Evolutionary conservation across 2,888 invertebrate genomes (phyloP).

Genomic region (Scelioninae gen. 1): DNA sequence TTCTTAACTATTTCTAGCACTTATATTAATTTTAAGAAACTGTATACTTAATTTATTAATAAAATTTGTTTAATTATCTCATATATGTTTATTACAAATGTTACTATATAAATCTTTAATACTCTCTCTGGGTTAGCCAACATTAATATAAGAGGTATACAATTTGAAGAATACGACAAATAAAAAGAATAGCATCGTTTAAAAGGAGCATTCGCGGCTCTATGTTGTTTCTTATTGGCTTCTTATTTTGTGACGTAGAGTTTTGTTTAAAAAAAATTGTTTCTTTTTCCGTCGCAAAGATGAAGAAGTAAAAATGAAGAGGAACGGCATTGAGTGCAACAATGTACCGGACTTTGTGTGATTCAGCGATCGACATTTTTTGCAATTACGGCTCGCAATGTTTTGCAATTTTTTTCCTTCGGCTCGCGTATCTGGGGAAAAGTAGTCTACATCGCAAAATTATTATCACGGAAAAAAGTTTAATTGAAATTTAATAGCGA

Average conservation of each 20-base stretch:
- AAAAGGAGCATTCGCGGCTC: constrained; percentile 10
- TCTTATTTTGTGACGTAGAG: constrained; percentile 49
- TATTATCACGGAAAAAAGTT: constrained; percentile 37
- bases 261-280: constrained; percentile 40
- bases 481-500: constrained; percentile 43
- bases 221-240: constrained; percentile 44
- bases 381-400: constrained; percentile 50
- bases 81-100: too few relatives aligned
- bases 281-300: constrained; percentile 44
- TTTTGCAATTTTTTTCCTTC: constrained; percentile 40
- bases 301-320: constrained; percentile 55
- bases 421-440: constrained; percentile 25
- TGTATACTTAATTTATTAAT: too few relatives aligned
- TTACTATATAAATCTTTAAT: too few relatives aligned
- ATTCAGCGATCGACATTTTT: constrained; percentile 59
- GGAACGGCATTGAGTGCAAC: constrained; percentile 36
- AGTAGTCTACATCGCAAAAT: constrained; percentile 55
- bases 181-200: background rate
- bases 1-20: too few relatives aligned
- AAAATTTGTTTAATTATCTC: too few relatives aligned
- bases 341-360: constrained; percentile 56
- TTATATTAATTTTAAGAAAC: too few relatives aligned
- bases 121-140: background rate
- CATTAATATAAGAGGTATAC: constrained; percentile 15
- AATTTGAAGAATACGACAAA: constrained; percentile 8